phyloP scores from a whole-genome alignment of 2,113 vertebrate species.

The Pycnonotus jocosus region DNA sequence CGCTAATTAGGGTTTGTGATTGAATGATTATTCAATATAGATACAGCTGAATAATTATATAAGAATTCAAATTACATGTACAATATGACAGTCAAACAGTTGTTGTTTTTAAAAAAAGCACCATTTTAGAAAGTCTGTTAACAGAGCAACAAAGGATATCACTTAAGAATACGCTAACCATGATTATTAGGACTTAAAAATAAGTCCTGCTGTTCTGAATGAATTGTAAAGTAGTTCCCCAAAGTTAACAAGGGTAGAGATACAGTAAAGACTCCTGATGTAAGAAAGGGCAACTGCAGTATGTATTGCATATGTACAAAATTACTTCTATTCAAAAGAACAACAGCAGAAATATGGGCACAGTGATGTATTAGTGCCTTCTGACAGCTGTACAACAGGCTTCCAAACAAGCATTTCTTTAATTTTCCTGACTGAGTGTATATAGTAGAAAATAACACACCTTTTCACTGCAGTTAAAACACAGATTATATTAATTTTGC shows the following conservation, averaged over 20 bases:
- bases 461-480: neutral
- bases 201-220: neutral
- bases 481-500: neutral
- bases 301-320: neutral
- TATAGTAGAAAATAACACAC: neutral
- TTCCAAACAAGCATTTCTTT: neutral
- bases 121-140: neutral
- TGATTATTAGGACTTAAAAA: neutral
- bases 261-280: neutral
- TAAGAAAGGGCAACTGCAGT: neutral
- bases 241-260: neutral
- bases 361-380: neutral
- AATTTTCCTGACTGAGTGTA: neutral
- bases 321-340: neutral
- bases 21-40: neutral
- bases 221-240: neutral
- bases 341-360: neutral
- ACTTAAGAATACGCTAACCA: neutral
- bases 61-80: neutral
- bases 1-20: neutral
- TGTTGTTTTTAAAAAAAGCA: neutral
- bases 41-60: neutral
- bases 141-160: neutral
- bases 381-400: neutral
- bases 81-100: neutral